A percentile compares a stretch with the other conserved stretches of the same genome.
Conservation (phyloP, 2,797 vertebrate species). For the Oreortyx pictus region DNA sequence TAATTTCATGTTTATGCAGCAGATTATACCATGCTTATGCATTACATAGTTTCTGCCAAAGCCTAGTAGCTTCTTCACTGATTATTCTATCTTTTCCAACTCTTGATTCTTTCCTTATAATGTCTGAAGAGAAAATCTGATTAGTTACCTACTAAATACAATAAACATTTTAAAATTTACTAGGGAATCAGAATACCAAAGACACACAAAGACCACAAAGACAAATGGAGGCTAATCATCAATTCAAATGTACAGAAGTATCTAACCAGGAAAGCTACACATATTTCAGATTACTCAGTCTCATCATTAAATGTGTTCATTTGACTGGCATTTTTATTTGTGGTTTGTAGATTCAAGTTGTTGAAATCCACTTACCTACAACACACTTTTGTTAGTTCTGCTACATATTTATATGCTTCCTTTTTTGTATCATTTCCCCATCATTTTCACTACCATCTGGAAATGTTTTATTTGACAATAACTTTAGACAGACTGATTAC, state of each 20-base stretch:
- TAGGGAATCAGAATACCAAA: background rate
- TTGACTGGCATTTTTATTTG: background rate
- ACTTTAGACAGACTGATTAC: background rate
- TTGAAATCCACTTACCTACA: background rate
- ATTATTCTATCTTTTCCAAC: background rate
- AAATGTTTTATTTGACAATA: background rate
- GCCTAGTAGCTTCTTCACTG: background rate
- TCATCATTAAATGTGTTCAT: background rate
- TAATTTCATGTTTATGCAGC: constrained; percentile 14
- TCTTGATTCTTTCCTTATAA: background rate
- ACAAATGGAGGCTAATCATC: background rate
- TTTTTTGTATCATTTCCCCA: background rate
- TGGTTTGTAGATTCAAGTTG: background rate
- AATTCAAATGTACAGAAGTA: background rate
- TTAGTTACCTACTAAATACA: background rate
- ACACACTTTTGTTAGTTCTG: background rate
- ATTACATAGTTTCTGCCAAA: constrained; percentile 2
- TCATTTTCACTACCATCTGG: background rate
- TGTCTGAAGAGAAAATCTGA: background rate
- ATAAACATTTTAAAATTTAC: background rate
- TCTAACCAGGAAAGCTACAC: background rate
- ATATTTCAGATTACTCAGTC: background rate
- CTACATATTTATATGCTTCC: background rate
- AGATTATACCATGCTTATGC: background rate
- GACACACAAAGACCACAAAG: background rate